Evolutionary conservation across 2,888 invertebrate species (phyloP).

Genomic region (Ormyrus thymus): DNA sequence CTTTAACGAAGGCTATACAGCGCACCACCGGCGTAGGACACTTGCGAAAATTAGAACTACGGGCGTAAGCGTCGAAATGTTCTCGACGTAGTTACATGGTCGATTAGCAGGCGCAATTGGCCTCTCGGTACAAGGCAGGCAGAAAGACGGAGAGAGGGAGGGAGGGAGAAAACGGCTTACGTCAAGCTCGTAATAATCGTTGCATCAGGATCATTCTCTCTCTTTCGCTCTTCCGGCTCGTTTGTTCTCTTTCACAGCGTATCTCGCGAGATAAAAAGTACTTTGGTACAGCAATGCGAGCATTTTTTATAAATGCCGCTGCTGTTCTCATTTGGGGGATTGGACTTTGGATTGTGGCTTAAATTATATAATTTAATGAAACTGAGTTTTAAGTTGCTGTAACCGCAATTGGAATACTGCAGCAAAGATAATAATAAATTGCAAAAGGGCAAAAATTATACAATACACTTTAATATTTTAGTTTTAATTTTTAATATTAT

Average conservation of each 20-base stretch:
- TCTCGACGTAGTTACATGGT: conserved; percentile 40
- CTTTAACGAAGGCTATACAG: conserved; percentile 41
- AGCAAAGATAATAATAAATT: no score
- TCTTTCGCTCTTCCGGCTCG: conserved; percentile 27
- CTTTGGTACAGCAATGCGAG: neutral
- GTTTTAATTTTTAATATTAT: no score
- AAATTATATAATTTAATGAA: neutral
- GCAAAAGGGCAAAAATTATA: no score
- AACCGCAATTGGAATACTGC: no score
- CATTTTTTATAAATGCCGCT: conserved; percentile 5
- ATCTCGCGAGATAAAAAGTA: conserved; percentile 27
- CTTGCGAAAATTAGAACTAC: conserved; percentile 51
- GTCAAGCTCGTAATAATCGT: conserved; percentile 43
- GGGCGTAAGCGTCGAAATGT: conserved; percentile 16
- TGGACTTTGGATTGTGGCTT: neutral
- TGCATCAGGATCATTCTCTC: conserved; percentile 12
- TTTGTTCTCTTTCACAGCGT: conserved; percentile 18
- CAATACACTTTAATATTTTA: no score
- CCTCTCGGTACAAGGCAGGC: conserved; percentile 11
- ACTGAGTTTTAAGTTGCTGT: neutral
- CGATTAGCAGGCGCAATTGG: conserved; percentile 48
- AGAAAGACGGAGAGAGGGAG: neutral
- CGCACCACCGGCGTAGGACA: conserved; percentile 4
- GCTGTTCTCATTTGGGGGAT: neutral
- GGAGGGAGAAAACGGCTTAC: conserved; percentile 6